Percentiles rank a stretch among this genome's conserved stretches.
Evolutionary conservation across 2,113 vertebrate genomes (phyloP).

Genomic region (Epinephelus cyanopodus): DNA sequence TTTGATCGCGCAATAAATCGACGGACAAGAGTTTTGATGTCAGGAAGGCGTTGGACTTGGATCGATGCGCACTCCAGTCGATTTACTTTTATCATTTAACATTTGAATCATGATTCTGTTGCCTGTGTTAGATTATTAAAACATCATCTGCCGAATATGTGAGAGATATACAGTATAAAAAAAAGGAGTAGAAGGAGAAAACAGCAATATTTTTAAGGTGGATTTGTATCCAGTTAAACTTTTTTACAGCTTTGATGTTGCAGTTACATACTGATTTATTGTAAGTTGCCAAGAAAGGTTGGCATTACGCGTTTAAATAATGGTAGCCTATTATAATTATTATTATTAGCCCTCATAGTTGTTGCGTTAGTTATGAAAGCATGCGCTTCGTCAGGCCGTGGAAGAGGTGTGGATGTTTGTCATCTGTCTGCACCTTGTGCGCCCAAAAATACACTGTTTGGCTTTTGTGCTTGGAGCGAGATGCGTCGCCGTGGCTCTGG

Average conservation of each 20-base stretch:
- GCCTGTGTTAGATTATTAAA: neutral
- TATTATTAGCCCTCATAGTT: constrained; percentile 21
- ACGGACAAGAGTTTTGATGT: constrained; percentile 38
- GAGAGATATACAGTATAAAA: neutral
- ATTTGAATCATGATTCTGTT: neutral
- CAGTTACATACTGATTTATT: neutral
- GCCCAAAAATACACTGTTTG: constrained; percentile 40
- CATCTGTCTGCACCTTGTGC: constrained; percentile 55
- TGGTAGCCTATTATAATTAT: neutral
- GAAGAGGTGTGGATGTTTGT: constrained; percentile 63
- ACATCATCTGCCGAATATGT: neutral
- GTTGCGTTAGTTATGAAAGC: constrained; percentile 41
- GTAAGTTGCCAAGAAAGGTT: constrained; percentile 18
- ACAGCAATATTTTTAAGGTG: neutral
- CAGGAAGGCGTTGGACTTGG: constrained; percentile 17
- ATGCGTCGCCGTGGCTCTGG: constrained; percentile 65
- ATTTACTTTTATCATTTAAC: constrained; percentile 16
- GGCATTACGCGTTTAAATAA: neutral
- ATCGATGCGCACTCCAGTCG: constrained; percentile 19
- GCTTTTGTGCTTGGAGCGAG: constrained; percentile 49
- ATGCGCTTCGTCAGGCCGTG: constrained; percentile 69
- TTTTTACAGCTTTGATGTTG: constrained; percentile 4
- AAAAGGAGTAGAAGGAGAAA: neutral
- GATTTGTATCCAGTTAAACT: constrained; percentile 32
- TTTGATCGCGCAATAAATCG: neutral